Conservation (phyloP, 2,113 vertebrate species). For the Paracanthobrama guichenoti region DNA sequence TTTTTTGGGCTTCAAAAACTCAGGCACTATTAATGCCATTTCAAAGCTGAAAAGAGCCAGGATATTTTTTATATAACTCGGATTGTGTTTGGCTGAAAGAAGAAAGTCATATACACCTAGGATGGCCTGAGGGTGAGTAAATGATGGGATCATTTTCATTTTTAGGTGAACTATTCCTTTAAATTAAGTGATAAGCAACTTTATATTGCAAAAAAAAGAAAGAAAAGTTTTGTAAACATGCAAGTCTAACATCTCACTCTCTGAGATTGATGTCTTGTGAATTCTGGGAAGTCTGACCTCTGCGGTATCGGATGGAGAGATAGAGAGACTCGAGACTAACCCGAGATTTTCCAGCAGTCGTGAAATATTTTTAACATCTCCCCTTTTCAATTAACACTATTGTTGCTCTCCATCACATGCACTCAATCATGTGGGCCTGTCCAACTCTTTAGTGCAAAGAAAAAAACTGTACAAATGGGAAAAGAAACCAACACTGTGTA, state of each 20-base stretch:
- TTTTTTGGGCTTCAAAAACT: no score
- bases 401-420: slow-evolving; percentile 62
- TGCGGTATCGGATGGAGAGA: slow-evolving; percentile 33
- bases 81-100: no score
- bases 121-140: no score
- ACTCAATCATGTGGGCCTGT: slow-evolving; percentile 54
- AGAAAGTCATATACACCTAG: no score
- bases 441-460: background rate
- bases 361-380: slow-evolving; percentile 64
- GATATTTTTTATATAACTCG: no score
- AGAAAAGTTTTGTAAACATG: background rate
- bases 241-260: background rate
- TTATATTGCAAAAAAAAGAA: background rate
- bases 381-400: slow-evolving; percentile 64
- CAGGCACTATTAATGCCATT: no score
- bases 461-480: background rate
- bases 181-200: background rate
- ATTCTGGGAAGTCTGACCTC: slow-evolving; percentile 26
- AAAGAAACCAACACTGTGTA: background rate
- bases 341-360: slow-evolving; percentile 59
- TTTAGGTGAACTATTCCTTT: no score
- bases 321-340: slow-evolving; percentile 57
- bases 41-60: no score
- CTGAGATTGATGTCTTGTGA: slow-evolving; percentile 6
- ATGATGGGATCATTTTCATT: no score